These are phyloP conservation scores for Synergus itoensis DNA, from an alignment of 2,888 invertebrate species.

Conservation along the genomic window DNA sequence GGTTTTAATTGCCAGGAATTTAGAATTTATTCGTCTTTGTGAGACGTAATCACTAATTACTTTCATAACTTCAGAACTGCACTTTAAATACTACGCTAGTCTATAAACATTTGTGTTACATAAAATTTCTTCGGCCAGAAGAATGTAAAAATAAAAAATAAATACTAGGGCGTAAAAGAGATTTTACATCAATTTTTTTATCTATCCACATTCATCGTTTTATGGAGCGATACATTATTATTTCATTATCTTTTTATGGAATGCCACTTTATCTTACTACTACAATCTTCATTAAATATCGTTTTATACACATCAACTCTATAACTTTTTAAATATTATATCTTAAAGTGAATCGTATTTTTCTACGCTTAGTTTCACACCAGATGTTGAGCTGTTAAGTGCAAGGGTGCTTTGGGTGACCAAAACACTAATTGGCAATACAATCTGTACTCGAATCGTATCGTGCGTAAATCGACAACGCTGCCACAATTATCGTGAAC, in stretches of 20 bases:
- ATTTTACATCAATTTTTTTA: neutral
- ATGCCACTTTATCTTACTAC: neutral
- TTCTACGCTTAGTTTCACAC: neutral
- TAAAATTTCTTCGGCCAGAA: neutral
- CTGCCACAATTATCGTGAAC: slow-evolving; percentile 14
- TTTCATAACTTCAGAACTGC: neutral
- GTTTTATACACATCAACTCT: neutral
- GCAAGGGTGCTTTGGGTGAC: slow-evolving; percentile 4
- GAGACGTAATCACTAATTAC: neutral
- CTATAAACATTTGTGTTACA: neutral
- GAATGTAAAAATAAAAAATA: neutral
- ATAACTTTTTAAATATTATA: neutral
- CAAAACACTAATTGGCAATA: slow-evolving; percentile 23
- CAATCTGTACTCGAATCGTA: slow-evolving; percentile 27
- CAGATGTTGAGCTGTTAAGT: neutral
- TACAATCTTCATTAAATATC: neutral
- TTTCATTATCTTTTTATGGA: neutral
- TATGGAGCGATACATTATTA: neutral
- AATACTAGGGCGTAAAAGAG: neutral
- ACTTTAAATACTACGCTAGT: neutral
- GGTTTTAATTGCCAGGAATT: neutral
- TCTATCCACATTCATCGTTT: neutral
- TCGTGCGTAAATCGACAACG: slow-evolving; percentile 33
- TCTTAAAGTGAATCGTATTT: neutral
- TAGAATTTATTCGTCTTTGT: neutral